These are phyloP conservation scores for Ambastaia sidthimunki DNA, from an alignment of 2,797 vertebrate species.

Conservation along the genomic window DNA sequence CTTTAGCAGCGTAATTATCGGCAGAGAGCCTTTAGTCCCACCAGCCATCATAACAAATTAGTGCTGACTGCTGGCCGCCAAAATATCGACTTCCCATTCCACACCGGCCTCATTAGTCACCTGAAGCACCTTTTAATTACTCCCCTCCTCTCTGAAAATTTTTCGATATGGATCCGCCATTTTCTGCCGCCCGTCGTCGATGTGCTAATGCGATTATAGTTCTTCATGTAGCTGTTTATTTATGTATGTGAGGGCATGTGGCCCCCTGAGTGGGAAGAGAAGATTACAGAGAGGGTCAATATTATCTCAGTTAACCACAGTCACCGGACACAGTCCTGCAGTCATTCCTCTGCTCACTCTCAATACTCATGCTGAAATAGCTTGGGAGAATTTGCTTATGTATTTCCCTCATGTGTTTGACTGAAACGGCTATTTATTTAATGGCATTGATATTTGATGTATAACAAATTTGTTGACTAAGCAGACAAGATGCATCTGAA, in stretches of 20 bases:
- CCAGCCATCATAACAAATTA: slow-evolving; percentile 88
- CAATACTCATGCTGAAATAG: slow-evolving; percentile 68
- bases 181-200: slow-evolving; percentile 66
- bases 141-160: slow-evolving; percentile 69
- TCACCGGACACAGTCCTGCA: slow-evolving; percentile 67
- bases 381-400: not conserved
- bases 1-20: slow-evolving; percentile 75
- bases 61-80: slow-evolving; percentile 83
- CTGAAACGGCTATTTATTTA: slow-evolving; percentile 5
- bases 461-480: slow-evolving; percentile 7
- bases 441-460: slow-evolving; percentile 12
- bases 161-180: slow-evolving; percentile 78
- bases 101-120: slow-evolving; percentile 89
- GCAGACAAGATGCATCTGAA: not conserved
- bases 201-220: slow-evolving; percentile 86
- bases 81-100: slow-evolving; percentile 88
- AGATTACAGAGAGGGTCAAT: slow-evolving; percentile 83
- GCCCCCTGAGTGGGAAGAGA: slow-evolving; percentile 75
- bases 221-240: slow-evolving; percentile 80
- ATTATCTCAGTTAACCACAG: slow-evolving; percentile 86
- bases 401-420: slow-evolving; percentile 26
- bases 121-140: slow-evolving; percentile 97
- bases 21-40: slow-evolving; percentile 69
- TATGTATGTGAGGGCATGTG: slow-evolving; percentile 71
- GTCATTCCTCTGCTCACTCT: slow-evolving; percentile 72